phyloP scores from a whole-genome alignment of 2,888 invertebrate genomes.

The Hyalella azteca region DNA sequence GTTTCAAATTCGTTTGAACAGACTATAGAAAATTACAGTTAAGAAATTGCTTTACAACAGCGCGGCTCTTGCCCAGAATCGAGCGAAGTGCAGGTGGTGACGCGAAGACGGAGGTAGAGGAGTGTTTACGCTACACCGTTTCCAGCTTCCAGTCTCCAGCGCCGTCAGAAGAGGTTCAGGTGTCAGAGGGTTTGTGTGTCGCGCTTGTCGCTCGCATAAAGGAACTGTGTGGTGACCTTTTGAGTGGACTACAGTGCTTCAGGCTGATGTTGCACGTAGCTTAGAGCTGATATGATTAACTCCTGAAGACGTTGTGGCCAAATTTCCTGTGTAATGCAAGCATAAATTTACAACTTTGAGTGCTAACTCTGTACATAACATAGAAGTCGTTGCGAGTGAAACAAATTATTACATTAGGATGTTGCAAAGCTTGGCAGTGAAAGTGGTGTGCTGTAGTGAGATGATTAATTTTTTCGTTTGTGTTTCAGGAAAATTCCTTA shows the following conservation, averaged over 20 bases:
- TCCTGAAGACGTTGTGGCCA: not conserved
- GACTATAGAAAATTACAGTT: too few species aligned
- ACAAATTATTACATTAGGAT: too few species aligned
- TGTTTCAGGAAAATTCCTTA: conserved; percentile 11
- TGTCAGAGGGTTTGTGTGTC: not conserved
- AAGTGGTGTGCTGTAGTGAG: not conserved
- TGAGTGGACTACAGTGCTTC: conserved; percentile 6
- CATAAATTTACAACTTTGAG: too few species aligned
- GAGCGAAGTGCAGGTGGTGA: not conserved
- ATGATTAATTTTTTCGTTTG: not conserved
- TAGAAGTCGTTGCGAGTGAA: too few species aligned
- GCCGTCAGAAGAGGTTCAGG: not conserved
- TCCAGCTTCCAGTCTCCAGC: not conserved
- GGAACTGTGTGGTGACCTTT: conserved; percentile 32
- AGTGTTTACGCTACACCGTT: not conserved
- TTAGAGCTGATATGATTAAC: not conserved
- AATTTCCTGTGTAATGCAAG: not conserved
- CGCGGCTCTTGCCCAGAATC: not conserved
- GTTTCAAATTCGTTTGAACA: too few species aligned
- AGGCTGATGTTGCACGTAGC: not conserved
- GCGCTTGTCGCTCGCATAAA: not conserved
- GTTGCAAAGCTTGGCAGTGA: too few species aligned
- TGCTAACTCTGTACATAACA: too few species aligned
- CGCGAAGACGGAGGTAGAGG: not conserved
- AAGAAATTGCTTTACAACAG: too few species aligned